Base-by-base conservation (phyloP, 1,140 invertebrate species). In the Drosophila baimaii region DNA sequence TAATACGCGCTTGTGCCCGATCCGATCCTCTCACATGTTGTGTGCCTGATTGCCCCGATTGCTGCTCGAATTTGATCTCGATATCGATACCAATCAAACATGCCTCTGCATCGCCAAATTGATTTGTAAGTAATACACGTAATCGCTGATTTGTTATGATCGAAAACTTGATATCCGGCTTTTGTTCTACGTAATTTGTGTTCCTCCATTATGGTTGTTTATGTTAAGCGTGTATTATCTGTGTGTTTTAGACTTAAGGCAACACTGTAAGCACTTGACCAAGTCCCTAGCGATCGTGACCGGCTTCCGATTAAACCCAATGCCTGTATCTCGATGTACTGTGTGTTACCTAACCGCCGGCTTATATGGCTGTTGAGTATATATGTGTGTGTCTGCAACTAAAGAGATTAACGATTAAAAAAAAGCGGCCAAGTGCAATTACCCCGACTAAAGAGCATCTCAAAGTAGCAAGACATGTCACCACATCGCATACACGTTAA, bases 1-100 rank as follows among this genome's bases (percentile, higher is more conserved):
- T 82, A 82, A 61, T 33, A 65, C 83, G 83, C 83, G 83, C 83
- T 88, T 88, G 83, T 88, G 83, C 83, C 77, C 84, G 84, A 77
- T 80, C 79, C 81, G 39, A 70, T 49, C 37, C 51, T 69, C 46
- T 23, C 66, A 70, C 58, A 62, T 70, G 43, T 77, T 86, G 78
- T 82, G 81, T 84, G 80, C 73, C 65, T 66, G 80, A 49, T 49
- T 82, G 80, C 58, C 79, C 79, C 75, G 77, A 63, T 66, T 63
- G 52, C 72, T 76, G 72, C 74, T 68, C 74, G 73, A 81, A 39
- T 29, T 56, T 47, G 68, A 79, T 66, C 39, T 49, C 52, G 77
- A 62, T 71, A 31, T 59, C 73, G 65, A 69, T 73, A 49, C 62
- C 69, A 78, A 31, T 68, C 47, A 74, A 79, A 79, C 64, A 69